phyloP scores from a whole-genome alignment of 2,797 vertebrate species.

The Cynodonichthys magdalenae region DNA sequence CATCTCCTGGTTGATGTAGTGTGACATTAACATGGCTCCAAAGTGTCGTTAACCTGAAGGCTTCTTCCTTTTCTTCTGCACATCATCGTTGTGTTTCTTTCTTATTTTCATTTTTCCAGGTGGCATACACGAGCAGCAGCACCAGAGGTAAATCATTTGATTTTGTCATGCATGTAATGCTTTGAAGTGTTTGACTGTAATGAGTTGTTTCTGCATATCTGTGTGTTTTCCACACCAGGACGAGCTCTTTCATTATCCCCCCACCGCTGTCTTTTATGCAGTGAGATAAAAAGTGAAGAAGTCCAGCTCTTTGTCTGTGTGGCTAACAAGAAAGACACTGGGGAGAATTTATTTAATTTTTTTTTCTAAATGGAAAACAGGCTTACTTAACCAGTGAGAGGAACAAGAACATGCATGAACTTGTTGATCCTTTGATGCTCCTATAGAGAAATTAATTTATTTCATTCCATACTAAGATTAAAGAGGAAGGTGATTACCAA shows the following conservation, averaged over 20 bases:
- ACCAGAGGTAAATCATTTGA: constrained; percentile 43
- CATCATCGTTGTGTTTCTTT: constrained; percentile 19
- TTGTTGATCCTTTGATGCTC: constrained; percentile 16
- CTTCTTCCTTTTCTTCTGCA: constrained; percentile 37
- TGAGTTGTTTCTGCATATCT: constrained; percentile 56
- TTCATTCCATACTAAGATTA: too few relatives aligned
- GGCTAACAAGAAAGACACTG: constrained; percentile 29
- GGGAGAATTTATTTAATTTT: constrained; percentile 5
- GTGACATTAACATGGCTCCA: constrained; percentile 53
- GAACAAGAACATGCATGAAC: constrained; percentile 1
- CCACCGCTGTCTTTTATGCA: constrained; percentile 50
- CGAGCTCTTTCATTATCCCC: constrained; percentile 60
- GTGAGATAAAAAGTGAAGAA: constrained; percentile 43
- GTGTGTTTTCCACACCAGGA: constrained; percentile 59
- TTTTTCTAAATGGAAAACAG: constrained; percentile 16
- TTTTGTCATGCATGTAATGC: constrained; percentile 55
- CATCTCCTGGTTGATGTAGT: constrained; percentile 55
- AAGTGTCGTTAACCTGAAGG: constrained; percentile 49
- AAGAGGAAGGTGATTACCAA: too few relatives aligned
- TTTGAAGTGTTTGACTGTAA: constrained; percentile 50
- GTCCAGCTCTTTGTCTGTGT: constrained; percentile 27
- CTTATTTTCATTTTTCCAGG: constrained; percentile 32
- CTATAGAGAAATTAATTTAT: too few relatives aligned
- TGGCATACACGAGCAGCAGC: constrained; percentile 30
- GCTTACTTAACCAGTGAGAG: constrained; percentile 12